A percentile compares a stretch with the other conserved stretches of the same genome.
Conservation (phyloP, 2,113 vertebrate genomes). For the Burhinus oedicnemus region DNA sequence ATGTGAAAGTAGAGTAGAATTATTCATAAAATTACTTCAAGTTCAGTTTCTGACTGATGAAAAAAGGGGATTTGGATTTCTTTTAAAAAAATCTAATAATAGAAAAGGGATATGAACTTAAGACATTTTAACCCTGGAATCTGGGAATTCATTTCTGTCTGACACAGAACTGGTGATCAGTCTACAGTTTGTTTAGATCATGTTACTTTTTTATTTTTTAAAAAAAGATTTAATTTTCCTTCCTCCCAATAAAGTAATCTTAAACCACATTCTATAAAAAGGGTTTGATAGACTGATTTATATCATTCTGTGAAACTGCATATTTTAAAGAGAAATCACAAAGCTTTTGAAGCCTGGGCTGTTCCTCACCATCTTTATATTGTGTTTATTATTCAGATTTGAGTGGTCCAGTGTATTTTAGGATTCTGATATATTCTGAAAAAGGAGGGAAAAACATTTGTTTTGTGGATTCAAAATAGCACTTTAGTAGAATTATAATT, state of each 20-base stretch:
- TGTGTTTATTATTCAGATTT: neutral
- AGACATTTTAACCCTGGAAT: neutral
- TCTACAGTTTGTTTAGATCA: neutral
- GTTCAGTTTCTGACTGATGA: neutral
- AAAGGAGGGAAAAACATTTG: neutral
- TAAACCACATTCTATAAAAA: neutral
- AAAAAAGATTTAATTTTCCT: neutral
- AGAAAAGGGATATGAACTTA: neutral
- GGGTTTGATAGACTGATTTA: neutral
- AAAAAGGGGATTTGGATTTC: neutral
- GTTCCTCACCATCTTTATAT: neutral
- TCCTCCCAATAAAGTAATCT: neutral
- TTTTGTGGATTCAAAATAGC: neutral
- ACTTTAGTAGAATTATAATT: neutral
- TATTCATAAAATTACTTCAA: neutral
- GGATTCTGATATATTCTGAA: neutral
- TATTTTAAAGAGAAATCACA: neutral
- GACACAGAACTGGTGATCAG: neutral
- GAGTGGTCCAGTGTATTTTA: neutral
- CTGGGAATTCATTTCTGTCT: slow-evolving; percentile 33
- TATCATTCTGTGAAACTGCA: neutral
- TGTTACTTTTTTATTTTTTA: neutral
- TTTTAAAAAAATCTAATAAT: neutral
- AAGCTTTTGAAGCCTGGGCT: neutral
- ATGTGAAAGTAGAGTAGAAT: neutral